Evolutionary conservation across 2,113 vertebrate genomes (phyloP), one percentile per base, ranked within the genome.

Genomic region (Cricetomys ansorgei): DNA sequence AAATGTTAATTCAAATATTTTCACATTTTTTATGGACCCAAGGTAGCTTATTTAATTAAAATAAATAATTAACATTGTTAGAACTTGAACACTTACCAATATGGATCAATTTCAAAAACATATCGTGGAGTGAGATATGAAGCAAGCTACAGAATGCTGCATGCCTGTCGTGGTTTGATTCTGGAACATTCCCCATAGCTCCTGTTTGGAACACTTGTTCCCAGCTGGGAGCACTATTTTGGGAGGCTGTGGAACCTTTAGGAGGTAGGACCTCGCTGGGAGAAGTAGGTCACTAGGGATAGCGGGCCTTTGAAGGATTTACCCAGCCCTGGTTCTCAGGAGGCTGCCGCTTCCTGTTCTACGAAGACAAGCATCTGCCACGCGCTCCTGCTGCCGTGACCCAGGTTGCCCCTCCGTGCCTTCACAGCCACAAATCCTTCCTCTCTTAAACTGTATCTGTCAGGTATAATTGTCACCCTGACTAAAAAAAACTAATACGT

Each of bases 11-110:
- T 72, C 92, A 62, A 80, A 69, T 48, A 85, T 75, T 88, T 83
- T 65, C 48, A 76, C 59, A 55, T 1, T 40, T 69, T 75, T 88
- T 59, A 81, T 34, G 53, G 19, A 6, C 59, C 62, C 67, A 43
- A 86, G 50, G 45, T 57, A 92, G 69, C 40, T 81, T 70, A 89
- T 93, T 94, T 93, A 65, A 95, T 50, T 88, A 45, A 89, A 86
- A 81, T 57, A 96, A 94, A 88, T 80, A 88, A 80, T 75, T 88
- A 86, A 79, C 53, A 59, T 37, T 37, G 83, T 53, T 57, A 91
- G 84, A 92, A 34, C 17, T 2, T 59, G 69, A 92, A 79, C 25
- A 62, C 43, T 88, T 88, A 50, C 11, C 53, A 37, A 1, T 37
- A 57, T 29, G 12, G 43, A 40, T 65, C 50, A 37, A 89, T 76